Conservation (phyloP, 1,140 invertebrate genomes). For the Manduca sexta region DNA sequence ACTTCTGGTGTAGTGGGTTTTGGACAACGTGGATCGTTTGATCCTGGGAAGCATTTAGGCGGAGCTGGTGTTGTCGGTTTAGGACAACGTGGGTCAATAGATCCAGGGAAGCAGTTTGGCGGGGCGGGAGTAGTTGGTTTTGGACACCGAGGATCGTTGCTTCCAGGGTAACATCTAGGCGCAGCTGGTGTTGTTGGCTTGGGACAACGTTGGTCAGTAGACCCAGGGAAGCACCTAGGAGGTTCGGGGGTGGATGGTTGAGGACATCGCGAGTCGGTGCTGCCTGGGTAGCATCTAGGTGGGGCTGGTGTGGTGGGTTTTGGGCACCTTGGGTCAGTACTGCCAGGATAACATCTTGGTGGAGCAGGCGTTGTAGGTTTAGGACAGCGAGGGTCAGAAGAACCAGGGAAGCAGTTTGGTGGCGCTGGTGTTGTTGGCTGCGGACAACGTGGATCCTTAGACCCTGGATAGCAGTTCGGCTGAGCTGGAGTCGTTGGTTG, state of each 20-base stretch:
- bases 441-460: constrained; percentile 44
- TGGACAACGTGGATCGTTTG: constrained; percentile 51
- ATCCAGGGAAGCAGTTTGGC: constrained; percentile 44
- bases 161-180: constrained; percentile 44
- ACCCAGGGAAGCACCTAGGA: constrained; percentile 44
- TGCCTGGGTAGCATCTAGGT: constrained; percentile 44
- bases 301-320: constrained; percentile 30
- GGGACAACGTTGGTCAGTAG: constrained; percentile 31
- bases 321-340: constrained; percentile 7
- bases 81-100: constrained; percentile 59
- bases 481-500: constrained; percentile 27
- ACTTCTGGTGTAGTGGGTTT: constrained; percentile 29
- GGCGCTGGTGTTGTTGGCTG: constrained; percentile 21
- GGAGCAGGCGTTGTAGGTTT: constrained; percentile 17
- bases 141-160: constrained; percentile 60
- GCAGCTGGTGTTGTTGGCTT: constrained; percentile 31
- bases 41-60: constrained; percentile 58
- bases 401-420: constrained; percentile 51
- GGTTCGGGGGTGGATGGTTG: constrained; percentile 23
- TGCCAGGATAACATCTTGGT: constrained; percentile 21
- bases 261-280: constrained; percentile 59
- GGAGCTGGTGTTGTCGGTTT: constrained; percentile 25
- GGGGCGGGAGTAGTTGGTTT: constrained; percentile 24
- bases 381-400: constrained; percentile 55
- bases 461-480: constrained; percentile 43